Conservation (phyloP, 2,113 vertebrate genomes). For the Mormyrus lacerda region DNA sequence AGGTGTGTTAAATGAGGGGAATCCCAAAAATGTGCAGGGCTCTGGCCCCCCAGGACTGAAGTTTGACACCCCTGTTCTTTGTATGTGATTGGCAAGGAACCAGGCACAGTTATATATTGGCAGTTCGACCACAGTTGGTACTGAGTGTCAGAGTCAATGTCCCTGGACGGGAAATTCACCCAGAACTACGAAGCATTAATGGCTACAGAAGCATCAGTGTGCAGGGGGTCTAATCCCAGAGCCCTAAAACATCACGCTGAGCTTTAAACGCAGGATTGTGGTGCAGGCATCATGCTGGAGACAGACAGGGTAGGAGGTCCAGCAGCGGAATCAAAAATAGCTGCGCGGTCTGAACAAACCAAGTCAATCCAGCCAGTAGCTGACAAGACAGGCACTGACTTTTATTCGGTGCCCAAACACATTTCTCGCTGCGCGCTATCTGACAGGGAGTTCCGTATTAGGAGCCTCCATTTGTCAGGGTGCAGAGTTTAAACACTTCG, state of each 20-base stretch:
- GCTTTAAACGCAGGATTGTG: background rate
- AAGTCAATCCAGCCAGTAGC: background rate
- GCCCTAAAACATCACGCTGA: background rate
- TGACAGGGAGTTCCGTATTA: background rate
- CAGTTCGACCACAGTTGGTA: background rate
- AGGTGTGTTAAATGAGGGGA: too few relatives aligned
- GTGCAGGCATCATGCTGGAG: background rate
- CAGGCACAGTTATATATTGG: background rate
- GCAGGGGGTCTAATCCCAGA: background rate
- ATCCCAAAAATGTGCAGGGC: too few relatives aligned
- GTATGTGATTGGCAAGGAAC: background rate
- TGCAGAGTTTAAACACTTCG: background rate
- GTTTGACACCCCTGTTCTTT: background rate
- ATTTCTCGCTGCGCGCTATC: background rate
- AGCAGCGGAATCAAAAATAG: background rate
- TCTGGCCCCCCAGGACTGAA: too few relatives aligned
- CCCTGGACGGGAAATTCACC: background rate
- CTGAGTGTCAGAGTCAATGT: background rate
- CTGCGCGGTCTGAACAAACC: background rate
- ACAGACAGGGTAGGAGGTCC: background rate
- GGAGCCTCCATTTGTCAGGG: background rate
- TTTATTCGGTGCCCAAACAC: background rate
- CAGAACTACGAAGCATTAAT: background rate
- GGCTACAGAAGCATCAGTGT: background rate
- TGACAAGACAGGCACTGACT: background rate